phyloP scores from a whole-genome alignment of 2,888 invertebrate genomes.

The Dromius quadrimaculatus region DNA sequence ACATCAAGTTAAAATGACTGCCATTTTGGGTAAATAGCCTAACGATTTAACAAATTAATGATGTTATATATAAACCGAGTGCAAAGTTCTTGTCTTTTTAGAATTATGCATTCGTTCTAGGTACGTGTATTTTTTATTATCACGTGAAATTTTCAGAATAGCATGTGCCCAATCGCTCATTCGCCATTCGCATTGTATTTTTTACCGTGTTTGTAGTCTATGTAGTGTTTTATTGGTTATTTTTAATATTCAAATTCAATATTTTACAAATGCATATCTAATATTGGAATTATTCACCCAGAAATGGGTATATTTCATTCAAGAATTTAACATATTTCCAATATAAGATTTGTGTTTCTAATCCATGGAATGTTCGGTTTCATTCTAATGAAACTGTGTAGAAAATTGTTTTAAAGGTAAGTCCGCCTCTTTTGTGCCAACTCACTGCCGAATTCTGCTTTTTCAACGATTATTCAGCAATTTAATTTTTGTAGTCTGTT shows the following conservation, averaged over 20 bases:
- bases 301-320: slow-evolving; percentile 9
- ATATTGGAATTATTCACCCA: neutral
- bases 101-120: slow-evolving; percentile 32
- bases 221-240: slow-evolving; percentile 19
- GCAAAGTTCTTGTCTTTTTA: slow-evolving; percentile 21
- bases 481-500: slow-evolving; percentile 29
- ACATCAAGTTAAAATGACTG: slow-evolving; percentile 26
- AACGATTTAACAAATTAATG: slow-evolving; percentile 1
- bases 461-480: slow-evolving; percentile 23
- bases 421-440: slow-evolving; percentile 18
- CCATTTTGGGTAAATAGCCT: slow-evolving; percentile 37
- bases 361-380: slow-evolving; percentile 37
- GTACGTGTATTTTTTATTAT: slow-evolving; percentile 28
- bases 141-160: slow-evolving; percentile 32
- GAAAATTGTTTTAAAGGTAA: slow-evolving; percentile 21
- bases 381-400: slow-evolving; percentile 14
- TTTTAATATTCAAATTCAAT: slow-evolving; percentile 16
- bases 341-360: too few relatives aligned
- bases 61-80: slow-evolving; percentile 9
- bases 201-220: slow-evolving; percentile 25
- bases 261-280: slow-evolving; percentile 24
- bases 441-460: slow-evolving; percentile 31
- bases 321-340: neutral
- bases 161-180: slow-evolving; percentile 28
- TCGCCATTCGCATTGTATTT: neutral